phyloP scores from a whole-genome alignment of 2,888 invertebrate species.

The Cyclophora punctaria region DNA sequence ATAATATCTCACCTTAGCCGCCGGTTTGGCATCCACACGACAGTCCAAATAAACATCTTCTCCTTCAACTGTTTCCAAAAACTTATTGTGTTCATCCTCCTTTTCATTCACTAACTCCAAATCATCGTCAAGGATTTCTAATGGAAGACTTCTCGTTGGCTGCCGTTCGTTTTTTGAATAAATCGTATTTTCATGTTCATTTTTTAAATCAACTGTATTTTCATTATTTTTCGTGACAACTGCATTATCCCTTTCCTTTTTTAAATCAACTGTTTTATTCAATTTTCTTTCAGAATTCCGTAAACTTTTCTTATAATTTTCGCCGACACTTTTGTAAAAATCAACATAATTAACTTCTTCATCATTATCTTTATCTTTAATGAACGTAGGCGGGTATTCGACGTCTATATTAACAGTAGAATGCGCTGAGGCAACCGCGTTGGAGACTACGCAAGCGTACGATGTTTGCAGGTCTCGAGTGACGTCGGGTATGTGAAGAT shows the following conservation, averaged over 20 bases:
- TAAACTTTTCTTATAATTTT: not conserved
- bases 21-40: conserved; percentile 50
- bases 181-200: not conserved
- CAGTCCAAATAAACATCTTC: conserved; percentile 50
- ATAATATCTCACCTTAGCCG: conserved; percentile 39
- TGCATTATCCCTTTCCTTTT: too few relatives aligned
- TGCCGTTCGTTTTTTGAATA: too few relatives aligned
- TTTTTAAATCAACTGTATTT: not conserved
- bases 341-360: not conserved
- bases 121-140: conserved; percentile 16
- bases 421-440: conserved; percentile 72
- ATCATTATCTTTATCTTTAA: conserved; percentile 1
- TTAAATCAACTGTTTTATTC: too few relatives aligned
- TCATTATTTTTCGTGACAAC: too few relatives aligned
- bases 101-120: not conserved
- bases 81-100: conserved; percentile 15
- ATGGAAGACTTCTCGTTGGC: too few relatives aligned
- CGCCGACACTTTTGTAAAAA: not conserved
- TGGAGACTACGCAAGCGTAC: conserved; percentile 76
- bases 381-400: conserved; percentile 61
- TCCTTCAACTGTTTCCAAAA: conserved; percentile 31
- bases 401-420: conserved; percentile 71
- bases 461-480: conserved; percentile 60
- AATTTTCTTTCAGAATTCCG: too few relatives aligned
- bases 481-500: conserved; percentile 37